Evolutionary conservation across 2,888 invertebrate genomes (phyloP), one percentile per base, ranked within the genome.

Genomic region (Drosophila monieri): DNA sequence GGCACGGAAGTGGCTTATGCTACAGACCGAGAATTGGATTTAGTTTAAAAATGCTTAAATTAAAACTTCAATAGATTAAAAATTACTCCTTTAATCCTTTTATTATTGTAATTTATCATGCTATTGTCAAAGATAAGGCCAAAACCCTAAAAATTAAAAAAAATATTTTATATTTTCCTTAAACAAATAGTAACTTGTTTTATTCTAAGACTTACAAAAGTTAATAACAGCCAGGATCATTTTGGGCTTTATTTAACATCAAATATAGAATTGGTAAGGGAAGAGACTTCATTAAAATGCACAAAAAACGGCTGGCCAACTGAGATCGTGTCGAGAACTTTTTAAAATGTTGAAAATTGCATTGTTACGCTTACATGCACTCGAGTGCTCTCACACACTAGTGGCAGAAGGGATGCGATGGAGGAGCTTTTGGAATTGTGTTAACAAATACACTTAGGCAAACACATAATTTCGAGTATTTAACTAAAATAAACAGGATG

Each of bases 401-500:
- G 37, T 18, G 23, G 39, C 21, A 21, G 21, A 23, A 18, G 25
- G 55, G 5, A 25, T 27, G 54, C 9, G 43, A 15, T 12, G 12
- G 48, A 12, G 65, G 21, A 39, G 39, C 39, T 51, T 46, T 67
- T 57, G 54, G 64, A 70, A 58, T 61, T 73, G 77, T 80, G 84
- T 75, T 77, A 83, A 85, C 85, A 84, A 83, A 83, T 76, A 85
- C 79, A 85, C 86, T 84, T 86, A 73, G 78, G 68, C 78, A 85
- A 85, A 85, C 85, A 87, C 85, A 85, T 87, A 85, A 85, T 85
- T 85, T 85, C 77, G 74, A 85, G 87, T 85, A 87, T 87, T 85
- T 85, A 85, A 87, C 87, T 87, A 85, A 85, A 85, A 85, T 87
- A 85, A 85, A 85, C 85, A 85, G 85, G 74, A 83, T 85, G 87